A percentile compares a stretch with the other conserved stretches of the same genome.
These are phyloP conservation scores for Chromis chromis DNA, from an alignment of 2,797 vertebrate species.

Conservation along the genomic window DNA sequence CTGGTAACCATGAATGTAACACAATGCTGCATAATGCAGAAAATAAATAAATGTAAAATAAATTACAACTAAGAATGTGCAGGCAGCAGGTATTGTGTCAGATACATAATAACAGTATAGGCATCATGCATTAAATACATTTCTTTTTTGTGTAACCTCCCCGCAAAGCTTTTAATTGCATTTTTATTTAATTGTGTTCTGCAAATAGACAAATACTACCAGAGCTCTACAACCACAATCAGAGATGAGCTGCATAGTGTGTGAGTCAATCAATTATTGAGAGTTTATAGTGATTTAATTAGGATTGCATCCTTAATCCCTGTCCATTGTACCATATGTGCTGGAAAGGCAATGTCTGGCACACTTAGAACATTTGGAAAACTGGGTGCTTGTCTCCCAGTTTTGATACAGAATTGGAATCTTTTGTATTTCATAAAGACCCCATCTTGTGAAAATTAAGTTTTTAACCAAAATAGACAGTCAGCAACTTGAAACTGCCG, in stretches of 20 bases:
- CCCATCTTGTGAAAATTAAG: no score
- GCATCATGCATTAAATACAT: not conserved
- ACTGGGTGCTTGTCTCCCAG: not conserved
- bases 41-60: no score
- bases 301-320: slow-evolving; percentile 17
- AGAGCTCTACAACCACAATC: not conserved
- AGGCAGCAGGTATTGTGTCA: not conserved
- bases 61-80: not conserved
- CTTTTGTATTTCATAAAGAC: not conserved
- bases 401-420: not conserved
- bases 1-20: not conserved
- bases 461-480: no score
- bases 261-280: slow-evolving; percentile 15
- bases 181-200: not conserved
- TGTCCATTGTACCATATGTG: not conserved
- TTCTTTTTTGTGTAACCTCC: not conserved
- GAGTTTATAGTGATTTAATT: slow-evolving; percentile 33
- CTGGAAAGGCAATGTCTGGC: slow-evolving; percentile 10
- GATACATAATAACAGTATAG: not conserved
- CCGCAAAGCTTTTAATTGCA: not conserved
- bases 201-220: slow-evolving; percentile 3
- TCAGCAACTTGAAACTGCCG: no score
- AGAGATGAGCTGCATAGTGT: slow-evolving; percentile 8
- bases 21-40: not conserved
- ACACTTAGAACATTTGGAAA: slow-evolving; percentile 4